phyloP scores from a whole-genome alignment of 2,113 vertebrate species.

The Chrysemys picta region DNA sequence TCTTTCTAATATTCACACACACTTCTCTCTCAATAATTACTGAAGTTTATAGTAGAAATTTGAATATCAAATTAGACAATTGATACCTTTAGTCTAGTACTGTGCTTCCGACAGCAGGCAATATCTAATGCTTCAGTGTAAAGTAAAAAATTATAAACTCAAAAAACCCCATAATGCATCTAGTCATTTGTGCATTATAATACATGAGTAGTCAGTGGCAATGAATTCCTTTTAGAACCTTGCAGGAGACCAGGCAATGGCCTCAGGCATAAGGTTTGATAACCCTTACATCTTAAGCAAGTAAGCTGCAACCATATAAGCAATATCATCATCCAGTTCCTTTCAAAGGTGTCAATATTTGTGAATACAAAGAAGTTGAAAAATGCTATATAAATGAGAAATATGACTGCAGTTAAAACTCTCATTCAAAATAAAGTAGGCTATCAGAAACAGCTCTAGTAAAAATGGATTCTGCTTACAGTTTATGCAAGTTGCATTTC shows the following conservation, averaged over 20 bases:
- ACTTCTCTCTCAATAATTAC: accelerated
- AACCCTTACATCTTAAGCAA: neutral
- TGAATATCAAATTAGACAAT: neutral
- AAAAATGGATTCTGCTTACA: neutral
- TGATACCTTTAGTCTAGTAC: neutral
- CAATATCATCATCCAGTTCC: neutral
- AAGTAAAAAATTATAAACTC: neutral
- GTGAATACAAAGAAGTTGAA: neutral
- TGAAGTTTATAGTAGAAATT: neutral
- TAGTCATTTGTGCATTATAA: neutral
- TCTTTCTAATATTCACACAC: neutral
- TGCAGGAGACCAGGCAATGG: neutral
- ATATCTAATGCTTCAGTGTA: neutral
- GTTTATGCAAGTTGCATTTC: neutral
- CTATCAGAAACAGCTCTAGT: neutral
- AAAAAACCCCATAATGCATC: neutral
- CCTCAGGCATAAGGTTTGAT: neutral
- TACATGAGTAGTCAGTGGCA: accelerated
- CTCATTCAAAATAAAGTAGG: neutral
- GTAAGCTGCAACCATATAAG: neutral
- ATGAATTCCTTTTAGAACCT: neutral
- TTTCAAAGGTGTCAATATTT: neutral
- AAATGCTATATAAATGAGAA: neutral
- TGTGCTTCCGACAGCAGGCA: neutral
- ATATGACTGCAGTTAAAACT: neutral